Base-by-base conservation (phyloP, 2,888 invertebrate species). In the Drosophila meridiana region DNA sequence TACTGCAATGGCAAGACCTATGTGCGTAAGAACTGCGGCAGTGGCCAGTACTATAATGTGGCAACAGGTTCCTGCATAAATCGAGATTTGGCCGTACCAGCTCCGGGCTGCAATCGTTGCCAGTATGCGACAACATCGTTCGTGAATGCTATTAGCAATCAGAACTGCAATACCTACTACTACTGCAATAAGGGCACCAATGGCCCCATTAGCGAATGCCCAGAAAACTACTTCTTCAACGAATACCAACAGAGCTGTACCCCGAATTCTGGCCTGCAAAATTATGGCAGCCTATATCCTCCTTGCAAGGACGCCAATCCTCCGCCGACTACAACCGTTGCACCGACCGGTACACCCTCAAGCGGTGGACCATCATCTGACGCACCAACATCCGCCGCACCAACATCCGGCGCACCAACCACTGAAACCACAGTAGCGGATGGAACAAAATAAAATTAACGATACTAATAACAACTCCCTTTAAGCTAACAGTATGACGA, bases 61-160 rank as follows among this genome's bases (percentile, higher is more conserved):
- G 3, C 30, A 0, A 0, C 0, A 0, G 0, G 0, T 0, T 0
- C 0, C 0, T 82, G 88, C 38, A 0, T 4, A 8, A 0, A 0
- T 1, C 84, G 90, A 2, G 38, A 56, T n/a, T 0, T 0, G 0
- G 83, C 90, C 4, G 34, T 30, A 0, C 45, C 83, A 9, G 0
- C 1, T 1, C 2, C 8, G 30, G 43, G 32, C 28, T 84, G 83
- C 88, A 73, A 84, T 53, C 90, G 83, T 6, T 84, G 83, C 42
- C 85, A 84, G 55, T 65, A 48, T 2, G 20, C 80, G 8, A 13
- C 0, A 0, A n/a, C 2, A 0, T 0, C 0, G 0, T 84, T 82
- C 8, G 90, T 76, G 14, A 84, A 84, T 66, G 72, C 73, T 14
- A 76, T 73, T 0, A 28, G 58, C 30, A 13, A 2, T 2, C 0